These are phyloP conservation scores for Drosophila setifemur DNA, from an alignment of 1,140 invertebrate species.

Conservation along the genomic window DNA sequence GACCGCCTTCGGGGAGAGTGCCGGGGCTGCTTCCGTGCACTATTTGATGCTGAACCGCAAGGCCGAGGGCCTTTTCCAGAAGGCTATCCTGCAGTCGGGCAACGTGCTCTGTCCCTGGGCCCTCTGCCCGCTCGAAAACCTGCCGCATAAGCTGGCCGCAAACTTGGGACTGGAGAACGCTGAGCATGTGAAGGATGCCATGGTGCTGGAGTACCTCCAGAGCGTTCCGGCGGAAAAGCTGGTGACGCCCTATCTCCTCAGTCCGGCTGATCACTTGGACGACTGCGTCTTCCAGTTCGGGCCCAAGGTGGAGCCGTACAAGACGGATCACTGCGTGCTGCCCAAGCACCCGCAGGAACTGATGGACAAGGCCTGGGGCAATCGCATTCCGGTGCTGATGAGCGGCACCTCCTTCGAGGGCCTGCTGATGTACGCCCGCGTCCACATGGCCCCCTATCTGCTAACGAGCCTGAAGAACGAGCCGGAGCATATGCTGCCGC, in stretches of 20 bases:
- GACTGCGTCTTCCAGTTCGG: constrained; percentile 70
- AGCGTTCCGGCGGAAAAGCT: constrained; percentile 42
- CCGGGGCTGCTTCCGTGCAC: constrained; percentile 82
- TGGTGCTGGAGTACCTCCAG: constrained; percentile 59
- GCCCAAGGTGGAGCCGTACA: constrained; percentile 72
- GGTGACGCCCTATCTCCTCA: constrained; percentile 58
- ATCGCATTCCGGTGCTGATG: constrained; percentile 83
- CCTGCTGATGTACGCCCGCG: constrained; percentile 56
- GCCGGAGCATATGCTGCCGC: constrained; percentile 60
- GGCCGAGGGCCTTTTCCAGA: constrained; percentile 83
- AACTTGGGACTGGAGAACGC: constrained; percentile 50
- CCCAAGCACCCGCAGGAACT: constrained; percentile 44
- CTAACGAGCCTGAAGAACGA: constrained; percentile 50
- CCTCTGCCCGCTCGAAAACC: constrained; percentile 26
- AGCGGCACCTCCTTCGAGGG: constrained; percentile 82
- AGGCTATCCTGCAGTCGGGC: constrained; percentile 84
- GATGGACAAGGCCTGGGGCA: constrained; percentile 66
- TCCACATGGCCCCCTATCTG: constrained; percentile 53
- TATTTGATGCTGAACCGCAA: constrained; percentile 83
- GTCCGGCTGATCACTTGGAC: constrained; percentile 53
- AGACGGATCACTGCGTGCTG: constrained; percentile 48
- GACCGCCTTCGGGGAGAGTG: constrained; percentile 79
- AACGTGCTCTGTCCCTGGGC: constrained; percentile 83
- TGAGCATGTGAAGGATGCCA: constrained; percentile 32
- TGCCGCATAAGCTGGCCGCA: constrained; percentile 57